Evolutionary conservation across 92 coral and sea anemone genomes (phyloP).

Genomic region (Palythoa caribaeorum): DNA sequence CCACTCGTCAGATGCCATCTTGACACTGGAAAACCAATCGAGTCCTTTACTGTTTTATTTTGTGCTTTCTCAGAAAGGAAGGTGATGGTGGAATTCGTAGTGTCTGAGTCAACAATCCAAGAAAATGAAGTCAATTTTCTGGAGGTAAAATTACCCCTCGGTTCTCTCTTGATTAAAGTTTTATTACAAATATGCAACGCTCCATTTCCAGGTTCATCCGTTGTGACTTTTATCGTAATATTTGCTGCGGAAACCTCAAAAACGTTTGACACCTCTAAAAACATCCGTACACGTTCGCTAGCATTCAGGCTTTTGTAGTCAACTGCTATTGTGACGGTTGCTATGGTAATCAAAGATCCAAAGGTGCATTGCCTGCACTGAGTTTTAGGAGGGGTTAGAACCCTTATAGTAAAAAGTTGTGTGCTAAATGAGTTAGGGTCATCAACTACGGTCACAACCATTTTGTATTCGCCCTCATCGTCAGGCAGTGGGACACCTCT

Average conservation of each 20-base stretch:
- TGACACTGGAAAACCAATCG: constrained; percentile 9
- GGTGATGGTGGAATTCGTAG: neutral
- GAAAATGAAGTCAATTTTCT: neutral
- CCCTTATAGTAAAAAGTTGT: constrained; percentile 11
- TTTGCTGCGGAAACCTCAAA: constrained; percentile 7
- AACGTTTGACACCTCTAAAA: neutral
- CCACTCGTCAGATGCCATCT: neutral
- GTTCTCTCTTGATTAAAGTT: neutral
- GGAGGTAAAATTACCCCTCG: neutral
- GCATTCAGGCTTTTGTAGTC: constrained; percentile 29
- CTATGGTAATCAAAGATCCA: constrained; percentile 16
- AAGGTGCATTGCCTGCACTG: neutral
- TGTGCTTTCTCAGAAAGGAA: neutral
- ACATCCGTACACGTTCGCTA: constrained; percentile 17
- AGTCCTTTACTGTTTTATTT: neutral
- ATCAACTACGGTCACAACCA: neutral
- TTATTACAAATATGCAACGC: constrained; percentile 18
- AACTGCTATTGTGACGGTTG: constrained; percentile 7
- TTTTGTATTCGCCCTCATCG: neutral
- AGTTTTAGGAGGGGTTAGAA: neutral
- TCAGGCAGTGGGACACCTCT: constrained; percentile 25
- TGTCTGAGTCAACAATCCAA: constrained; percentile 15
- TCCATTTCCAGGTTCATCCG: constrained; percentile 1
- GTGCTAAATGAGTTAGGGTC: neutral
- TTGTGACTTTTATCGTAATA: neutral